Evolutionary conservation across 2,888 invertebrate species (phyloP), one percentile per base, ranked within the genome.

Genomic region (Chloroclystis v-ata): DNA sequence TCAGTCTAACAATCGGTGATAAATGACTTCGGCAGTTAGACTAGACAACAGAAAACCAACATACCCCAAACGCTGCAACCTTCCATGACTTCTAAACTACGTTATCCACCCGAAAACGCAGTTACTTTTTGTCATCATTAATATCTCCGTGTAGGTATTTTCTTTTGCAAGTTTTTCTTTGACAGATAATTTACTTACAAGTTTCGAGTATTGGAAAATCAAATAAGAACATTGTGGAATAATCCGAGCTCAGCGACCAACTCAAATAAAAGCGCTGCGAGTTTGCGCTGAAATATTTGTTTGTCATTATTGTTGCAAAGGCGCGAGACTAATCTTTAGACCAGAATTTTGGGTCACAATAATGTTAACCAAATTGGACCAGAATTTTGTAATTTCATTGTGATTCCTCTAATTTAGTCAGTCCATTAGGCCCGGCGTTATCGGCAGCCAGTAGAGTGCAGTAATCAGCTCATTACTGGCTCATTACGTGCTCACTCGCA

Each of bases 381-480:
- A 20, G 3, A 5, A 5, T 20, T 20, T 5, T 20, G 20, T 20
- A 20, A 20, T 20, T 20, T 20, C 20, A 20, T 20, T 4, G 20
- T 5, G 20, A 20, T 20, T 20, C 20, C 20, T 20, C 20, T 20
- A 4, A 20, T 20, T 20, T 20, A 20, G 5, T 20, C 26, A 8
- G 26, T 1, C 7, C 26, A 20, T 20, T 20, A 20, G 20, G n/a
- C 5, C 26, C 26, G 16, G 20, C 20, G 10, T 24, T 37, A 37
- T 28, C 29, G n/a, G 29, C 32, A n/a, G 14, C 29, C 13, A 13
- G 7, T 10, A 9, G 10, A 43, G 40, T 11, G 20, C 48, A 26
- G 16, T 37, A 44, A 44, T 44, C 24, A 39, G 40, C 39, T 49
- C 29, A 43, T 48, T 48, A 40, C 26, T 28, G 33, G n/a, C 24